These are phyloP conservation scores for Psammodynastes pulverulentus DNA, from an alignment of 2,113 vertebrate genomes.

Conservation along the genomic window DNA sequence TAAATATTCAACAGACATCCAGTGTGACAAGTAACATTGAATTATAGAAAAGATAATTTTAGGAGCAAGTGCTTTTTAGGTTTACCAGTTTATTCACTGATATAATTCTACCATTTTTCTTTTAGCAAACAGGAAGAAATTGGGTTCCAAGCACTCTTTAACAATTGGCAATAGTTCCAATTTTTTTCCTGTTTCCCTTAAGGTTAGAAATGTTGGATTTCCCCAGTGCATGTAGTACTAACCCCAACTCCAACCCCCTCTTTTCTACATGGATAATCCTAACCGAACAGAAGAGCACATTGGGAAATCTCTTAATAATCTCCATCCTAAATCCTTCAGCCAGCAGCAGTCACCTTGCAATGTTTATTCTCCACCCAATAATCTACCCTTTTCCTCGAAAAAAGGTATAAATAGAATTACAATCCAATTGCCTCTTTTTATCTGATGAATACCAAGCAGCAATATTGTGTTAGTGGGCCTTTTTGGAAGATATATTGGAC, in stretches of 20 bases:
- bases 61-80: not conserved
- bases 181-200: conserved; percentile 26
- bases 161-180: conserved; percentile 12
- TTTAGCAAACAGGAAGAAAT: not conserved
- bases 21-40: not conserved
- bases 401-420: conserved; percentile 73
- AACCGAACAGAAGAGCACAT: conserved; percentile 44
- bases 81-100: not conserved
- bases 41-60: not conserved
- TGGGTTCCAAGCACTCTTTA: conserved; percentile 10
- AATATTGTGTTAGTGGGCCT: conserved; percentile 73
- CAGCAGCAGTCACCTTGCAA: conserved; percentile 64
- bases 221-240: not conserved
- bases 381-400: conserved; percentile 48
- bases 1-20: not conserved
- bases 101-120: not conserved
- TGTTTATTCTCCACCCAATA: conserved; percentile 62
- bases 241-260: not conserved
- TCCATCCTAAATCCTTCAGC: conserved; percentile 60
- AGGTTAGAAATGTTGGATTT: not conserved
- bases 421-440: conserved; percentile 68
- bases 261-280: conserved; percentile 38
- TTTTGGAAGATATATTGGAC: conserved; percentile 87
- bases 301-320: conserved; percentile 65
- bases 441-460: conserved; percentile 75